Evolutionary conservation across 2,888 invertebrate genomes (phyloP), one percentile per base, ranked within the genome.

Genomic region (Coecobrya sp.): DNA sequence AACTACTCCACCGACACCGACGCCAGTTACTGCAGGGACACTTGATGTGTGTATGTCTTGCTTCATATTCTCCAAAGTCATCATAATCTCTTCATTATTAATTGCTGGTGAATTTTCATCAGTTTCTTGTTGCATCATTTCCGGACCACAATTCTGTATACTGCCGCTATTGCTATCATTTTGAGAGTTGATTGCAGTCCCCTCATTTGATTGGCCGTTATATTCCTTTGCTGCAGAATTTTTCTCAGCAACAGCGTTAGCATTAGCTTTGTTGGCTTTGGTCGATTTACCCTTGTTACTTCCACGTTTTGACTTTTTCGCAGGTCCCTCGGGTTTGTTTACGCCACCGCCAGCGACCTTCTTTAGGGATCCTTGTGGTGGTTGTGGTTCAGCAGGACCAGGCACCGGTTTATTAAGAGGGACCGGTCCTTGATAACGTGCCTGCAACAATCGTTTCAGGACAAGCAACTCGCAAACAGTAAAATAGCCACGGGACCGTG

Each of bases 401-500:
- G 36, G 10, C 1, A 1, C 0, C 10, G 36, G 55, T 55, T 22
- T 11, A 13, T 62, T 84, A 2, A n/a, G n/a, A n/a, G n/a, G n/a
- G n/a, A n/a, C 27, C 13, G 25, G 0, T 36, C 76, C 65, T 10
- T 16, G 10, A 16, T 52, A 73, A 4, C 93, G 89, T 0, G 52
- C 36, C 45, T 91, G 11, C 36, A 95, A 70, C 13, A 3, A 16
- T 25, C 94, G 62, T 73, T 95, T 95, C 65, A 95, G 59, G 4
- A 27, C 49, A 0, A 94, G 65, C 10, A 94, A 52, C 70, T 95
- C 95, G 79, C 92, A 89, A 16, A 94, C 95, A 0, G 94, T 94
- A 27, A 95, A 95, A 59, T 95, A 95, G 2, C 94, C 94, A 4
- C 95, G 92, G 45, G 85, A 73, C n/a, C 90, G 92, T 10, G 94